These are phyloP conservation scores for Diprion similis DNA, from an alignment of 1,140 invertebrate species.

Conservation along the genomic window DNA sequence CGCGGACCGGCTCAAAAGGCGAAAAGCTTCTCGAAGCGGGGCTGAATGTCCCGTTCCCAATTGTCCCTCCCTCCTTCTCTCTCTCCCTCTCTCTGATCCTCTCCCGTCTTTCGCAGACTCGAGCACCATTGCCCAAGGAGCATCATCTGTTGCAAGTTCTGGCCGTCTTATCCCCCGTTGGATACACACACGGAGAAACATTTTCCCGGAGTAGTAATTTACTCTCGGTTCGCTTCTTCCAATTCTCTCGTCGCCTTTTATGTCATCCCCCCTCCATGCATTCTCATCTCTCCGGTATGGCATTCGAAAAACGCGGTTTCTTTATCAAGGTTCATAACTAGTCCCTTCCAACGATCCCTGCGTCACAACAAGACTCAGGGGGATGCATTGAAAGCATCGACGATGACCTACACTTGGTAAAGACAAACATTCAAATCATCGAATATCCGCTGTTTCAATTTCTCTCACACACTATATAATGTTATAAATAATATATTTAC, in stretches of 20 bases:
- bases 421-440: too few relatives aligned
- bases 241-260: background rate
- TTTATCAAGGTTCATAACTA: too few relatives aligned
- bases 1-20: background rate
- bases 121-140: background rate
- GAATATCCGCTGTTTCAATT: too few relatives aligned
- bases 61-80: too few relatives aligned
- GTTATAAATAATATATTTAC: too few relatives aligned
- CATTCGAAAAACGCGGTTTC: too few relatives aligned
- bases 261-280: background rate
- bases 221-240: background rate
- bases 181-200: background rate
- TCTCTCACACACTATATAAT: too few relatives aligned
- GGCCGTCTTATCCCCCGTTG: background rate
- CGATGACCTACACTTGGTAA: too few relatives aligned
- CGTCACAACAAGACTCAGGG: too few relatives aligned
- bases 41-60: background rate
- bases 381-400: too few relatives aligned
- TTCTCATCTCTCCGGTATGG: background rate
- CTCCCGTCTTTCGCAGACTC: background rate
- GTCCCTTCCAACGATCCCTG: too few relatives aligned
- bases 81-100: background rate
- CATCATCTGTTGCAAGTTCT: constrained; percentile 1
- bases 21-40: background rate
- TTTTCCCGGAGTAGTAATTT: background rate